phyloP scores from a whole-genome alignment of 2,888 invertebrate species.

The Ptychoptera albimana region DNA sequence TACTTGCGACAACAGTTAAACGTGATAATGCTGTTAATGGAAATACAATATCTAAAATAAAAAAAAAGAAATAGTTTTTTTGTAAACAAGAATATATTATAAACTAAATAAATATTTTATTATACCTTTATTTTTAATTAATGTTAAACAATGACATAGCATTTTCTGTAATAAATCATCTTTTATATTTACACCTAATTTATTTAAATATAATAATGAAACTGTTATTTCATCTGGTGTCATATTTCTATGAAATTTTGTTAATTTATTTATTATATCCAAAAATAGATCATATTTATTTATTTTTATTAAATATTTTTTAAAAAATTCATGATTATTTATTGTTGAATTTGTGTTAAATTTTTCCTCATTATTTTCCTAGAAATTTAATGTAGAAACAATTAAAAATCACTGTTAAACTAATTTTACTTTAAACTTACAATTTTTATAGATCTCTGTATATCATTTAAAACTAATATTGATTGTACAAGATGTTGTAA shows the following conservation, averaged over 20 bases:
- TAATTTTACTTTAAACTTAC: too few species aligned
- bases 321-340: too few species aligned
- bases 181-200: slow-evolving; percentile 28
- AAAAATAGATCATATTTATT: neutral
- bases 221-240: slow-evolving; percentile 28
- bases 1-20: slow-evolving; percentile 28
- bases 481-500: slow-evolving; percentile 15
- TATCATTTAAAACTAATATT: slow-evolving; percentile 17
- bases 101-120: neutral
- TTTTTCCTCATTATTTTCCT: neutral
- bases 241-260: slow-evolving; percentile 20
- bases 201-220: slow-evolving; percentile 31
- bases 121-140: slow-evolving; percentile 17
- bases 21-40: slow-evolving; percentile 28
- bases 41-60: slow-evolving; percentile 13
- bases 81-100: neutral
- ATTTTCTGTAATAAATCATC: slow-evolving; percentile 24
- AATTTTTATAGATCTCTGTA: slow-evolving; percentile 8
- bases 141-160: slow-evolving; percentile 16
- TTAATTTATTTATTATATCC: slow-evolving; percentile 18
- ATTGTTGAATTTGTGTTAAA: too few species aligned
- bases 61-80: neutral
- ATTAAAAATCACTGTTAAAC: too few species aligned
- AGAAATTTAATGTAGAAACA: too few species aligned
- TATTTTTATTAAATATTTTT: too few species aligned